A percentile compares a stretch with the other conserved stretches of the same genome.
phyloP scores from a whole-genome alignment of 2,888 invertebrate species.

The Acleris emargana region DNA sequence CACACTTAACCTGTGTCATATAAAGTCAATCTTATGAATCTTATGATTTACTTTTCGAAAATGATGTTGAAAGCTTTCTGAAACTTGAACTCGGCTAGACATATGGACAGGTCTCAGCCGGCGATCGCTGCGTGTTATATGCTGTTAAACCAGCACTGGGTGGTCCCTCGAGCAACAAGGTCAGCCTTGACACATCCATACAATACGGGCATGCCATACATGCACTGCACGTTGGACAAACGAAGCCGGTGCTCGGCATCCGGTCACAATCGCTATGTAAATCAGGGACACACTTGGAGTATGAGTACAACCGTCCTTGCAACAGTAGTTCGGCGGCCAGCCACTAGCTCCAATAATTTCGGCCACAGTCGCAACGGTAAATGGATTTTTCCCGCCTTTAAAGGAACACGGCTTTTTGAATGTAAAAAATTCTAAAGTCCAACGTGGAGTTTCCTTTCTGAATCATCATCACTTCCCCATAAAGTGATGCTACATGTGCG shows the following conservation, averaged over 20 bases:
- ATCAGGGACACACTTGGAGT: conserved; percentile 61
- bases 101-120: conserved; percentile 5
- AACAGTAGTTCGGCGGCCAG: conserved; percentile 49
- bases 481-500: conserved; percentile 13
- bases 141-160: conserved; percentile 35
- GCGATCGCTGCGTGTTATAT: conserved; percentile 26
- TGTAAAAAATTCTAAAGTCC: conserved; percentile 27
- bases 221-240: conserved; percentile 62
- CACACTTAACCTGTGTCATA: not conserved
- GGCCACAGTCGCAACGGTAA: conserved; percentile 33
- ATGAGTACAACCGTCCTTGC: conserved; percentile 65
- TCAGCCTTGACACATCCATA: conserved; percentile 46
- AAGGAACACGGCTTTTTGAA: conserved; percentile 17
- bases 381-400: conserved; percentile 22
- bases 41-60: conserved; percentile 1
- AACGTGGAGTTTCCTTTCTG: conserved; percentile 32
- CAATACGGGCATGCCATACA: conserved; percentile 48
- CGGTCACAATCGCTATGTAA: conserved; percentile 73
- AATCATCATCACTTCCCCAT: conserved; percentile 32
- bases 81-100: not conserved
- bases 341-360: conserved; percentile 29
- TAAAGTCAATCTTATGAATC: not conserved
- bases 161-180: conserved; percentile 43
- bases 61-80: conserved; percentile 5
- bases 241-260: conserved; percentile 64